Base-by-base conservation (phyloP, 1,140 invertebrate genomes). In the Bombus terrestris region DNA sequence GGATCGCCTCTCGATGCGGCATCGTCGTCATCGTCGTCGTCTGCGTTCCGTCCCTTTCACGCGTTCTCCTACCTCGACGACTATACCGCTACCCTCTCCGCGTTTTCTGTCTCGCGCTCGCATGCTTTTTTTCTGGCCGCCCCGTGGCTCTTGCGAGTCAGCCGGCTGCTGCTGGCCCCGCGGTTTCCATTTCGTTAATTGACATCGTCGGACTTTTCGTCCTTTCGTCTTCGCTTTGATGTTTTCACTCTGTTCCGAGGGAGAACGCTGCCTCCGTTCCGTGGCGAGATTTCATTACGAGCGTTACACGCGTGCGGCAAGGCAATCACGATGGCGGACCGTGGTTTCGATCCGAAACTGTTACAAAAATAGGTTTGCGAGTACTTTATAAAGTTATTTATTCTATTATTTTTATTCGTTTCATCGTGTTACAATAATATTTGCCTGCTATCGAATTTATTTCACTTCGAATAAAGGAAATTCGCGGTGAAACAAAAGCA, bases 121-220 rank as follows among this genome's bases (percentile, higher is more conserved):
- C 12, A 13, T 32, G 35, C 66, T 72, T 72, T 76, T 77, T 69
- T 69, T 66, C 81, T 28, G 28, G 1, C 37, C 66, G 39, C 57
- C 71, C 28, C 2, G 35, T n/a, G n/a, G 80, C 41, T n/a, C 32
- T 9, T n/a, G 35, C 35, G 74, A 62, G 59, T 62, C 28, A 57
- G 25, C 25, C 53, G 69, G 35, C 18, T 15, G 47, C 25, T 57
- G 10, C n/a, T 53, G 15, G 41, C 9, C 32, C 73, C 62, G 71
- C 79, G 77, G 71, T 81, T 85, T 75, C 62, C 69, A 81, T 85
- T 75, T 81, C 84, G 69, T 81, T 85, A 81, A 81, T 81, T 81
- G 84, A 81, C 79, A 81, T 74, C 78, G 69, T 73, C 69, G 25
- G 77, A 69, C 74, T n/a, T 77, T 39, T 41, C 75, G 39, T 72